Base-by-base conservation (phyloP, 2,888 invertebrate species). In the Ormyrus rosae region DNA sequence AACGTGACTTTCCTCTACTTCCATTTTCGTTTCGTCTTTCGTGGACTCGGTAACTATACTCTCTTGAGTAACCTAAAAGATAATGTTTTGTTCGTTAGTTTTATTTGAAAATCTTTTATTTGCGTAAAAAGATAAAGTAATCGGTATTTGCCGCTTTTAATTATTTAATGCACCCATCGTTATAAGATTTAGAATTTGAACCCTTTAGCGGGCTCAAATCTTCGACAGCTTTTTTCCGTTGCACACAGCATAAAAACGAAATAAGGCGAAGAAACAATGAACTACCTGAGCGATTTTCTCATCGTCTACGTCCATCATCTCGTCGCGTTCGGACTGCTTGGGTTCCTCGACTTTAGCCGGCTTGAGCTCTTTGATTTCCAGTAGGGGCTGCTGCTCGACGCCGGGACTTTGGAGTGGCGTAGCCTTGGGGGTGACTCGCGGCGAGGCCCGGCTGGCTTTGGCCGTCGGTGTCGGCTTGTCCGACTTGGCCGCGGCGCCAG, bases 381-480 rank as follows among this genome's bases (percentile, higher is more conserved):
- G 61, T 34, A 11, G 60, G 0, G 65, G 53, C 13, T 72, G 69
- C n/a, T 68, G 68, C 82, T 92, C 92, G 34, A 89, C 88, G 7
- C 91, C 91, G 2, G 93, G 93, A 83, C 93, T 92, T 81, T 93
- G 94, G 76, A 93, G 91, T 58, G 93, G 92, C 81, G 93, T 92
- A 88, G 89, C 93, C 91, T 85, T 91, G 8, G 92, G 92, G 11
- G 92, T 92, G 70, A 90, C 87, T 55, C 91, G 89, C 0, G 91
- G 91, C n/a, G 91, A 91, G 34, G 90, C 88, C 84, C 88, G 88
- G n/a, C 87, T 86, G 83, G 87, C 90, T 81, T 87, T 90, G 34
- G 87, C 6, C 50, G 11, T 19, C 58, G 50, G 45, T 9, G 61
- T 83, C 78, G 87, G 87, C 78, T 87, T 89, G 80, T 85, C 89